These are phyloP conservation scores for Ailuropoda melanoleuca DNA, from an alignment of 2,113 vertebrate species.

Conservation along the genomic window DNA sequence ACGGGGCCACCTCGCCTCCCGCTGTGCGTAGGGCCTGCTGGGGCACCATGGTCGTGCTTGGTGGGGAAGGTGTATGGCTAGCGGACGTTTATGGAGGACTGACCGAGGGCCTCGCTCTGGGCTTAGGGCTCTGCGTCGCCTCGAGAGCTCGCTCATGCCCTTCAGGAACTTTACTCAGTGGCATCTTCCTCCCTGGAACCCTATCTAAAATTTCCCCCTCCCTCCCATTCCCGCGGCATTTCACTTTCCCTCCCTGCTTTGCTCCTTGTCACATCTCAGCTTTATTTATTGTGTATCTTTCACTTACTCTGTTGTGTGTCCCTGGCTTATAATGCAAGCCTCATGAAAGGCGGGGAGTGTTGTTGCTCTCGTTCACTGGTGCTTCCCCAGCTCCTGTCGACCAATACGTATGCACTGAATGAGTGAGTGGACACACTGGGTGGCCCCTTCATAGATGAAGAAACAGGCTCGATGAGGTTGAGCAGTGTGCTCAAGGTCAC, in stretches of 20 bases:
- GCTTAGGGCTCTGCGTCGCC: not conserved
- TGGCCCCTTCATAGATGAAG: not conserved
- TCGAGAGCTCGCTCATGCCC: not conserved
- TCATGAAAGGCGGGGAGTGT: not conserved
- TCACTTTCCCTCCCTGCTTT: not conserved
- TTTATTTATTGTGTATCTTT: too few relatives aligned
- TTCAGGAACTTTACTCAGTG: not conserved
- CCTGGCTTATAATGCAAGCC: not conserved
- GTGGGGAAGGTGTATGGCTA: not conserved
- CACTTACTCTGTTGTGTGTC: not conserved
- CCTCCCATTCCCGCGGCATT: not conserved
- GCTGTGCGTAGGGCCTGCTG: not conserved
- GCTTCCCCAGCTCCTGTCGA: not conserved
- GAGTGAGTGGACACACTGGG: not conserved
- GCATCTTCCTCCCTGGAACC: not conserved
- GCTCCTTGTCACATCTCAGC: not conserved
- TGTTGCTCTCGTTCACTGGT: not conserved
- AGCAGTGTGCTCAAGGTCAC: not conserved
- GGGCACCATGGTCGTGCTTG: not conserved
- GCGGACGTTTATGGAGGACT: not conserved
- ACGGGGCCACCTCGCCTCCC: not conserved
- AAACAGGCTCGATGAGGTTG: not conserved
- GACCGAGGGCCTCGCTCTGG: not conserved
- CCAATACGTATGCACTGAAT: accelerated
- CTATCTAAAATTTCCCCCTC: not conserved